Evolutionary conservation across 2,888 invertebrate species (phyloP).

Genomic region (Piscicola geometra): DNA sequence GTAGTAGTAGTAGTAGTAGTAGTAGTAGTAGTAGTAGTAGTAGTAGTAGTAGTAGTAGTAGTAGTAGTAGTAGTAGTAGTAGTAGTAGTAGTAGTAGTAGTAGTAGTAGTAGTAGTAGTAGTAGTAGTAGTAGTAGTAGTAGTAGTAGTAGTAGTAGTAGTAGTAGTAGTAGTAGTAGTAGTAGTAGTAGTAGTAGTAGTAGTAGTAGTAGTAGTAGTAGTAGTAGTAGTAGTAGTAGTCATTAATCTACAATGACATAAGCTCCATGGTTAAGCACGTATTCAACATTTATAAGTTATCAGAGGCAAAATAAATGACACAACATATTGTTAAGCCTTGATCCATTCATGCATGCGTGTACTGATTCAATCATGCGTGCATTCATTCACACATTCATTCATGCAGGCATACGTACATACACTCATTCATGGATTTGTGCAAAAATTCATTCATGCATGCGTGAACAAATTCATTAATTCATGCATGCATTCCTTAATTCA

Average conservation of each 20-base stretch:
- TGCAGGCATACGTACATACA: no score
- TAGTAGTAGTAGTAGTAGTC: slow-evolving; percentile 24
- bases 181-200: slow-evolving; percentile 24
- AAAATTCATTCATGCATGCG: no score
- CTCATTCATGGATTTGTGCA: no score
- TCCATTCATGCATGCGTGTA: no score
- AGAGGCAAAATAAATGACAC: no score
- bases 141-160: slow-evolving; percentile 22
- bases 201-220: slow-evolving; percentile 22
- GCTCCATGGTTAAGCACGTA: no score
- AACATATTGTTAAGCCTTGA: no score
- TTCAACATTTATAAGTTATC: no score
- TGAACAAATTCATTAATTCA: no score
- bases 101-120: slow-evolving; percentile 21
- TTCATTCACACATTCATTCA: no score
- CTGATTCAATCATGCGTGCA: no score
- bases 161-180: slow-evolving; percentile 24
- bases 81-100: slow-evolving; percentile 24
- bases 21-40: slow-evolving; percentile 16
- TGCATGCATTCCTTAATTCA: neutral
- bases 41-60: slow-evolving; percentile 18
- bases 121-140: slow-evolving; percentile 24
- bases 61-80: slow-evolving; percentile 21
- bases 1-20: slow-evolving; percentile 14
- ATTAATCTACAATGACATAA: no score